Conservation (phyloP, 30 jellyfish, hydroid and myxozoan genomes). For the Phacellophora camtschatica region DNA sequence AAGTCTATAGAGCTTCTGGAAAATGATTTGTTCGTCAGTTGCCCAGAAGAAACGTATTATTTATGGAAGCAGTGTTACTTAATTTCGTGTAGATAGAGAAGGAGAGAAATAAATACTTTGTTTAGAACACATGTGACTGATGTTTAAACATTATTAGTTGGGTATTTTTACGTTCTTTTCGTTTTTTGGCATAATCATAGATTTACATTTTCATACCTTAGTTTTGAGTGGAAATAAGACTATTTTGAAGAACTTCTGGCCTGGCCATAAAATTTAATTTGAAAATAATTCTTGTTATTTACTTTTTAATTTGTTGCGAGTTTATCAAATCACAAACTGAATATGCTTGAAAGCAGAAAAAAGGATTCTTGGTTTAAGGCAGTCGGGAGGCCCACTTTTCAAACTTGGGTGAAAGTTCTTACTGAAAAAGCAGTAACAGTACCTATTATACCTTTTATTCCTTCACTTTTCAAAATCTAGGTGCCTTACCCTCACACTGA, state of each 20-base stretch:
- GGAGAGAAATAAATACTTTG: not conserved
- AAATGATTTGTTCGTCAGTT: not conserved
- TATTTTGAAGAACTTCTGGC: not conserved
- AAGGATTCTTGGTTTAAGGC: too few species aligned
- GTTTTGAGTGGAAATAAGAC: constrained; percentile 12
- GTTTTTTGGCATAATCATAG: constrained; percentile 1
- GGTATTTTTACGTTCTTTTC: constrained; percentile 1
- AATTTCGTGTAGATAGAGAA: constrained; percentile 1
- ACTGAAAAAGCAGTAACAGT: too few species aligned
- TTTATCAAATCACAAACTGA: too few species aligned
- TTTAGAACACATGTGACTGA: not conserved
- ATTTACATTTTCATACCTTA: constrained; percentile 8
- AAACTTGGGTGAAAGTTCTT: too few species aligned
- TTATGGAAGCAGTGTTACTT: constrained; percentile 13
- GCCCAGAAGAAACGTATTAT: constrained; percentile 20
- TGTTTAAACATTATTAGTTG: constrained; percentile 1
- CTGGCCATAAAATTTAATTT: too few species aligned
- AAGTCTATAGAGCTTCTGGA: constrained; percentile 36
- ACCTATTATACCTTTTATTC: too few species aligned
- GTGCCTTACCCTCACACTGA: too few species aligned
- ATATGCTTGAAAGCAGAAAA: too few species aligned
- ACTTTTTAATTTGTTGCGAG: too few species aligned
- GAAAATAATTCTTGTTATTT: too few species aligned
- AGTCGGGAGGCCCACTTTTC: too few species aligned
- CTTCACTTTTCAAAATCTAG: too few species aligned